These are phyloP conservation scores for Megalonaias nervosa DNA, from an alignment of 1,140 invertebrate species.

Conservation along the genomic window DNA sequence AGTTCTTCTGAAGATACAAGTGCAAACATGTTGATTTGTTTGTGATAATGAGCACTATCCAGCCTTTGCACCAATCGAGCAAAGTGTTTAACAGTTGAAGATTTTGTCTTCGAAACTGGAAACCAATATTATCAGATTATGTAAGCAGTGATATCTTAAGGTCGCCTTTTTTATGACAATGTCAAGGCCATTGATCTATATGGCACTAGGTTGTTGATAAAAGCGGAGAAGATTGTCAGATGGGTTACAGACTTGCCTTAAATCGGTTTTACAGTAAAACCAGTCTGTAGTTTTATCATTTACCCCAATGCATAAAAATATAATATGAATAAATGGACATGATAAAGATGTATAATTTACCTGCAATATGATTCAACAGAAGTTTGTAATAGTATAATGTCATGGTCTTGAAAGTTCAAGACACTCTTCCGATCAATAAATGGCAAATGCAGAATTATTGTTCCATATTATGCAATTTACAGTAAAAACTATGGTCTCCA, in stretches of 20 bases:
- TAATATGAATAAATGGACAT: conserved; percentile 17
- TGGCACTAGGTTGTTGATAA: conserved; percentile 29
- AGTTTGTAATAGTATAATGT: conserved; percentile 22
- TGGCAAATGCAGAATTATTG: conserved; percentile 8
- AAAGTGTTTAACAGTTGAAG: conserved; percentile 21
- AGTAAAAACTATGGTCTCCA: conserved; percentile 32
- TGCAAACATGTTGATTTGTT: conserved; percentile 32
- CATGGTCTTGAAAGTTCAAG: conserved; percentile 22
- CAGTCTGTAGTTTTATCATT: conserved; percentile 28
- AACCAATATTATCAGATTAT: conserved; percentile 33
- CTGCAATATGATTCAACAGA: conserved; percentile 19
- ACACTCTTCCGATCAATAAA: conserved; percentile 13
- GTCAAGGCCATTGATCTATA: conserved; percentile 15
- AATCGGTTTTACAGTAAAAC: conserved; percentile 29
- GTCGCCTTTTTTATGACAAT: conserved; percentile 6
- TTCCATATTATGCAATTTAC: conserved; percentile 27
- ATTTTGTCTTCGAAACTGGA: conserved; percentile 7
- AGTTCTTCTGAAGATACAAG: conserved; percentile 17
- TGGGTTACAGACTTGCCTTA: conserved; percentile 37
- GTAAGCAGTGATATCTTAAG: conserved; percentile 11
- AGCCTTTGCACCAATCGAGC: conserved; percentile 22
- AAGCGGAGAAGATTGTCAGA: conserved; percentile 32
- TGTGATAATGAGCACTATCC: conserved; percentile 17
- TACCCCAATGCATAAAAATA: conserved; percentile 14
- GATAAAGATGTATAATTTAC: conserved; percentile 26